Base-by-base conservation (phyloP, 2,797 vertebrate species). In the Sphenodon punctatus region DNA sequence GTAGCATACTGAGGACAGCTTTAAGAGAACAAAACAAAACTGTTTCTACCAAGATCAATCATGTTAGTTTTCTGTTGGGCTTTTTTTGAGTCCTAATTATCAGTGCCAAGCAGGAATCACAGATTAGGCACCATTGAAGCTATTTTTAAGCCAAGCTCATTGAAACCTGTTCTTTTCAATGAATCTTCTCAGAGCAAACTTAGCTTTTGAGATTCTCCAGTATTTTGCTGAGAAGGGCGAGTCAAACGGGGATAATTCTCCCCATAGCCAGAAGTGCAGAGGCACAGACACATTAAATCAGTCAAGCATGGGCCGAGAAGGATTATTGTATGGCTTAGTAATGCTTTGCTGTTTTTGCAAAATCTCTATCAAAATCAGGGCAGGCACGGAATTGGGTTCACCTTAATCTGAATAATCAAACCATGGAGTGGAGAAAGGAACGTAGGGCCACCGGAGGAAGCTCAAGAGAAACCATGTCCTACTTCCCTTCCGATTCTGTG, bases 81-180 rank as follows among this genome's bases (percentile, higher is more conserved):
- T 64, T 71, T 15, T 20, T 75, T 80, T 67, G 25, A 17, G 41
- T 88, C 58, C 84, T 92, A 93, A 90, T 94, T 92, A 88, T 86
- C 88, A 77, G 75, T 77, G 53, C 81, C 88, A 94, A 89, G 32
- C 42, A 81, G 88, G 75, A 93, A 91, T 89, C 84, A 88, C 70
- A 87, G 87, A 79, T 91, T 92, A 90, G 83, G 86, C 45, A 70
- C 32, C 25, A 89, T 4, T 86, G 88, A 92, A 90, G 67, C 65
- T 93, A 90, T 93, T 93, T 94, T 87, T 90, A 91, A 84, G 39
- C 80, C 89, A 67, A 84, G 59, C 7, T 81, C 88, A 88, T 79
- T 91, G 82, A 92, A 89, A 91, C 67, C 64, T 84, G 25, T 64
- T 90, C 68, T 89, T 93, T 89, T 71, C 74, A 88, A 72, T 79